A percentile compares a stretch with the other conserved stretches of the same genome.
Evolutionary conservation across 2,888 invertebrate genomes (phyloP).

Genomic region (Venusia cambrica): DNA sequence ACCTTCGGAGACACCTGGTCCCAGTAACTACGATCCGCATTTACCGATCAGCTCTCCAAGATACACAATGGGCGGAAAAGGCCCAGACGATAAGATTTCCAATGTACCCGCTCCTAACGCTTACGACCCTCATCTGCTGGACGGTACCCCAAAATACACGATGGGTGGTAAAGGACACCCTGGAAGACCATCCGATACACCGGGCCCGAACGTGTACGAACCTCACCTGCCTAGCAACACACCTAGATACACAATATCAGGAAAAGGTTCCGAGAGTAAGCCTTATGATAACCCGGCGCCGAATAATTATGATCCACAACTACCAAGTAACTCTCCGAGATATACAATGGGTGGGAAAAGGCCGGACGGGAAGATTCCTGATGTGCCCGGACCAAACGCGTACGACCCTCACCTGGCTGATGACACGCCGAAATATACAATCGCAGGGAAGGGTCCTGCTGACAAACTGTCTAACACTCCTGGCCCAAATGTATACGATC

Average conservation of each 20-base stretch:
- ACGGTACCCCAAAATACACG: slow-evolving; percentile 79
- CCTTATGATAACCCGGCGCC: slow-evolving; percentile 65
- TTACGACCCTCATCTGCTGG: slow-evolving; percentile 79
- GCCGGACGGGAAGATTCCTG: slow-evolving; percentile 57
- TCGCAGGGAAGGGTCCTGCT: slow-evolving; percentile 83
- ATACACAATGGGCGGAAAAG: slow-evolving; percentile 84
- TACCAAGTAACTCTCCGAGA: slow-evolving; percentile 78
- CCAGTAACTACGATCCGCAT: slow-evolving; percentile 69
- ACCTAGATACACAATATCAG: slow-evolving; percentile 84
- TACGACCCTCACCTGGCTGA: slow-evolving; percentile 75
- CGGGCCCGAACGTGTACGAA: slow-evolving; percentile 74
- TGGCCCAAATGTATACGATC: slow-evolving; percentile 81
- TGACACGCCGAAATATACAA: slow-evolving; percentile 83
- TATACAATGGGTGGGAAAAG: slow-evolving; percentile 84
- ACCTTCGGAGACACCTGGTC: slow-evolving; percentile 63
- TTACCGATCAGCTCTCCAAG: slow-evolving; percentile 76
- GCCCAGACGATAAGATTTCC: slow-evolving; percentile 69
- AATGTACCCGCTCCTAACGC: slow-evolving; percentile 84
- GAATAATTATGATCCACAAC: slow-evolving; percentile 74
- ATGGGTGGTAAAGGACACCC: slow-evolving; percentile 77
- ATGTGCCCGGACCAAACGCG: slow-evolving; percentile 81
- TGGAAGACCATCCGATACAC: slow-evolving; percentile 59
- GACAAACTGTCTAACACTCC: slow-evolving; percentile 62
- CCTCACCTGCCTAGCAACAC: slow-evolving; percentile 79
- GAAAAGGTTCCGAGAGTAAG: slow-evolving; percentile 72